These are phyloP conservation scores for Poecile atricapillus DNA, from an alignment of 2,113 vertebrate species.

Conservation along the genomic window DNA sequence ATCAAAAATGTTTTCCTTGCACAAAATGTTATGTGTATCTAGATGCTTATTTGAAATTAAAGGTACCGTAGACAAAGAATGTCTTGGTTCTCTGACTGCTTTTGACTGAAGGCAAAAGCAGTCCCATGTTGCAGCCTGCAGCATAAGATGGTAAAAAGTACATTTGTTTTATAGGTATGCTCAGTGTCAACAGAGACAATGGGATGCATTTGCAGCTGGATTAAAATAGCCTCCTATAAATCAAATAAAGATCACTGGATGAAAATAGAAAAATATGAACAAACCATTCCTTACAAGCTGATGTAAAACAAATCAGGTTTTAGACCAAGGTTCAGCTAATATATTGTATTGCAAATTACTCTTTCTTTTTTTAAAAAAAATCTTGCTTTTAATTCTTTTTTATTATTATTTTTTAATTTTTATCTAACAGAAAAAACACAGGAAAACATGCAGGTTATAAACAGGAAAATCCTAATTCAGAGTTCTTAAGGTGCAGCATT, in stretches of 20 bases:
- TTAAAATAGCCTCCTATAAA: not conserved
- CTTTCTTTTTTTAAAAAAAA: not conserved
- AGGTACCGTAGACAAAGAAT: not conserved
- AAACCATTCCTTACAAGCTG: not conserved
- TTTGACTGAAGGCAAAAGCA: not conserved
- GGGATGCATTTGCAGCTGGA: not conserved
- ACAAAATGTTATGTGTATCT: not conserved
- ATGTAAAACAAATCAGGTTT: not conserved
- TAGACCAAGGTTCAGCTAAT: not conserved
- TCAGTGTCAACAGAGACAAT: not conserved
- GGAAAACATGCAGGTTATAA: not conserved
- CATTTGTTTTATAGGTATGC: not conserved
- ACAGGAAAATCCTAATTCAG: not conserved
- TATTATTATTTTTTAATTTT: not conserved
- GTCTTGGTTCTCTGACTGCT: not conserved
- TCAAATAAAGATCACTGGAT: not conserved
- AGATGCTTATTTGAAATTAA: not conserved
- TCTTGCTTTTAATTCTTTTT: not conserved
- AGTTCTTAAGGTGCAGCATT: not conserved
- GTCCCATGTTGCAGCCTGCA: not conserved
- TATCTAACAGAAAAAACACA: not conserved
- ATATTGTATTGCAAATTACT: not conserved
- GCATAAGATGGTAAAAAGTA: not conserved
- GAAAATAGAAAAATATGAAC: not conserved
- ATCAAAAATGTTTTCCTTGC: not conserved